These are phyloP conservation scores for Natrix natrix DNA, from an alignment of 2,797 vertebrate genomes.

Conservation along the genomic window DNA sequence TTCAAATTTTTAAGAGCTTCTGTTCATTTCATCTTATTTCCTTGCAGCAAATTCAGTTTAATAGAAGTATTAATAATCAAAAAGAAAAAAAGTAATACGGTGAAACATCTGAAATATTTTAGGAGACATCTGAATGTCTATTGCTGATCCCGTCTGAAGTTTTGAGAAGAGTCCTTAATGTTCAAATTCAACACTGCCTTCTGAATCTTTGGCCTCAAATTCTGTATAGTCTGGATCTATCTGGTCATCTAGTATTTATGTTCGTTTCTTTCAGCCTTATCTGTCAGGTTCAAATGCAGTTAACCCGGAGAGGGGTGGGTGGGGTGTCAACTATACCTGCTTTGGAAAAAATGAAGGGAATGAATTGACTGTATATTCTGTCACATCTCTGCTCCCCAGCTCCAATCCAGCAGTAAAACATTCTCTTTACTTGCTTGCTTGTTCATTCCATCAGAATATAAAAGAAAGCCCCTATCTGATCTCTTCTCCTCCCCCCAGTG, in stretches of 20 bases:
- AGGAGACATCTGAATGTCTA: constrained; percentile 22
- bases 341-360: constrained; percentile 41
- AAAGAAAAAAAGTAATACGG: not conserved
- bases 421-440: constrained; percentile 11
- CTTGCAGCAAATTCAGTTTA: not conserved
- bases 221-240: constrained; percentile 13
- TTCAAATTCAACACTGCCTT: not conserved
- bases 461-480: not conserved
- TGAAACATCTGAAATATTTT: constrained; percentile 16
- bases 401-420: constrained; percentile 21
- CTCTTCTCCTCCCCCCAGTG: rapidly evolving
- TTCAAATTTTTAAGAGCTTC: not conserved
- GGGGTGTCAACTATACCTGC: constrained; percentile 38
- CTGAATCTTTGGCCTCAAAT: constrained; percentile 25
- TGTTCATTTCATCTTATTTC: not conserved
- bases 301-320: constrained; percentile 18
- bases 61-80: not conserved
- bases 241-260: constrained; percentile 36
- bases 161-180: not conserved
- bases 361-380: constrained; percentile 15
- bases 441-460: not conserved
- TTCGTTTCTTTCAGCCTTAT: constrained; percentile 45
- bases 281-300: constrained; percentile 40
- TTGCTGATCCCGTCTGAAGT: constrained; percentile 25
- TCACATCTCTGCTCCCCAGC: constrained; percentile 29